These are phyloP conservation scores for Drosophila trapezifrons DNA, from an alignment of 1,140 invertebrate genomes.

Conservation along the genomic window DNA sequence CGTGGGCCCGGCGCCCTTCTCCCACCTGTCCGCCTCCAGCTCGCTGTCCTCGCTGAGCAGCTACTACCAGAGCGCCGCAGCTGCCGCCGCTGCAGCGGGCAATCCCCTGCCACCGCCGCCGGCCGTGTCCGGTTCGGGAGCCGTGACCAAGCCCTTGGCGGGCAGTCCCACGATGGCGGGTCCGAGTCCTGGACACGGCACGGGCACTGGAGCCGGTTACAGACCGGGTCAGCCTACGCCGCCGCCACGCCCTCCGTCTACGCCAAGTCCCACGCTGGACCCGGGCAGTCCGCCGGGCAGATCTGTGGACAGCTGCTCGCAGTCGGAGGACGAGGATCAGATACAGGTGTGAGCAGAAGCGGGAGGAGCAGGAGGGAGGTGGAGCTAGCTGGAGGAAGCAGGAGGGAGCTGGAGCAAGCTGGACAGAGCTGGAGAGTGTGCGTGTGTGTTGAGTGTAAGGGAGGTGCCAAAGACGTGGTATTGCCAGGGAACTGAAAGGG, in stretches of 20 bases:
- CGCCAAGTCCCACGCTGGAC: constrained; percentile 81
- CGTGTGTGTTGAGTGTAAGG: no score
- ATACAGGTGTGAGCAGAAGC: constrained; percentile 72
- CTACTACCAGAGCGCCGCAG: constrained; percentile 79
- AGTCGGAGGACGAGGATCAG: constrained; percentile 83
- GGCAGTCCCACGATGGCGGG: background rate
- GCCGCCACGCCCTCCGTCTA: constrained; percentile 68
- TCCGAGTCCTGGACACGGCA: constrained; percentile 6
- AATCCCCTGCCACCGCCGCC: constrained; percentile 14
- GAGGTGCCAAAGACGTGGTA: background rate
- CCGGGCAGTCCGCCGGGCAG: constrained; percentile 83
- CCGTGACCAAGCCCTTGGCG: constrained; percentile 4
- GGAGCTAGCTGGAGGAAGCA: background rate
- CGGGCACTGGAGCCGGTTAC: constrained; percentile 1
- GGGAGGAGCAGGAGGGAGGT: no score
- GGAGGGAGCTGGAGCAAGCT: no score
- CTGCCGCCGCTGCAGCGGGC: constrained; percentile 60
- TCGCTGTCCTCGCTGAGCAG: constrained; percentile 83
- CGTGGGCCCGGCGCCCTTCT: constrained; percentile 70
- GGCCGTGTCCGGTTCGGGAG: background rate
- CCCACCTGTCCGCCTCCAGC: constrained; percentile 83
- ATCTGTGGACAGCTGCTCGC: constrained; percentile 79
- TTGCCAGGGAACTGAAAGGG: background rate
- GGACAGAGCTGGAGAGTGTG: background rate
- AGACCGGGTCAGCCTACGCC: constrained; percentile 16